Percentiles rank a stretch among this genome's conserved stretches.
Conservation (phyloP, 2,113 vertebrate species). For the Otocyon megalotis region DNA sequence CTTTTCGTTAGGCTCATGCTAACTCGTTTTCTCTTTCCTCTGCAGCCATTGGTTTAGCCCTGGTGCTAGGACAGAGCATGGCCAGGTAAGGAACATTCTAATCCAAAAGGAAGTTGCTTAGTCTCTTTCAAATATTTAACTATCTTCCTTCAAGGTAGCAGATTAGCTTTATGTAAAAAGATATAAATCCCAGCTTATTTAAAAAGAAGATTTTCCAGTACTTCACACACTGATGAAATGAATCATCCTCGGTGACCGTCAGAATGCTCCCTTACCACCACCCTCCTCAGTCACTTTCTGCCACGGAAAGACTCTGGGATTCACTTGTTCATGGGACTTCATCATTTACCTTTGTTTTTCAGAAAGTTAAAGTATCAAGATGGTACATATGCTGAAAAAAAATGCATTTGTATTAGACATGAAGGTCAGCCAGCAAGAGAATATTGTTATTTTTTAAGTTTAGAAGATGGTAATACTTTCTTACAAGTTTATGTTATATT, state of each 20-base stretch:
- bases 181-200: conserved; percentile 38
- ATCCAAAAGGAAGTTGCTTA: conserved; percentile 73
- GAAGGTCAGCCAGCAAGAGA: background rate
- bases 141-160: conserved; percentile 30
- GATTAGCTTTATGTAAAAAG: conserved; percentile 56
- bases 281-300: background rate
- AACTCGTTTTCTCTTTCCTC: conserved; percentile 85
- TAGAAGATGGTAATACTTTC: background rate
- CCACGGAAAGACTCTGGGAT: background rate
- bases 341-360: background rate
- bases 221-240: background rate
- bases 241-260: background rate
- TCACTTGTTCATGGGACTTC: background rate
- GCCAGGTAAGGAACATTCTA: conserved; percentile 91
- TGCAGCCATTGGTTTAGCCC: conserved; percentile 95
- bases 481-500: background rate
- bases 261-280: background rate
- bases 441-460: background rate
- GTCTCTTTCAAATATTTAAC: conserved; percentile 70
- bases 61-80: conserved; percentile 93
- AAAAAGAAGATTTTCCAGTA: conserved; percentile 12
- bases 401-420: background rate
- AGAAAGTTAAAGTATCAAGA: background rate
- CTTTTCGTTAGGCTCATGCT: conserved; percentile 76
- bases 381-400: background rate